phyloP scores from a whole-genome alignment of 2,113 vertebrate species.

The Cryptomyrus ogoouensis region DNA sequence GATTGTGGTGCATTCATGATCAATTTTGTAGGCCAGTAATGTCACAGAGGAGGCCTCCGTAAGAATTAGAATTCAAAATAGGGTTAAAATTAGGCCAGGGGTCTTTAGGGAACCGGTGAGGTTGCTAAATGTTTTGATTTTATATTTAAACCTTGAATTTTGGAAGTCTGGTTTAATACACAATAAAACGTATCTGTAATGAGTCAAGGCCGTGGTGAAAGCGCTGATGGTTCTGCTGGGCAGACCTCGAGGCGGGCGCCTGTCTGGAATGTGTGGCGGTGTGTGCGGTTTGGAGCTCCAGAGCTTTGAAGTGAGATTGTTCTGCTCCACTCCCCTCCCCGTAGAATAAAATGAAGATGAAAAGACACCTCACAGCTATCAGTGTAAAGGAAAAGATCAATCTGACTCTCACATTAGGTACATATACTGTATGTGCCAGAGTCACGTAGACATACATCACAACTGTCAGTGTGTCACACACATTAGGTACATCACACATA shows the following conservation, averaged over 20 bases:
- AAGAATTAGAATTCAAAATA: background rate
- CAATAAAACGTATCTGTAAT: background rate
- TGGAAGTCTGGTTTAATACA: background rate
- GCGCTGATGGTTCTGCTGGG: background rate
- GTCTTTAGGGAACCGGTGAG: background rate
- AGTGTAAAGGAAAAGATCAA: constrained; percentile 9
- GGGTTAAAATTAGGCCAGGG: background rate
- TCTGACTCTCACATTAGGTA: constrained; percentile 4
- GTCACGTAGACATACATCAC: background rate
- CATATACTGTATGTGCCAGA: background rate
- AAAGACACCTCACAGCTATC: constrained; percentile 9
- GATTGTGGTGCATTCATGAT: background rate
- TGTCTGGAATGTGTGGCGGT: background rate
- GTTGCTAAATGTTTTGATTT: background rate
- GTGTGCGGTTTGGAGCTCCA: background rate
- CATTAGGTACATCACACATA: no score
- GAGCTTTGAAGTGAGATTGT: constrained; percentile 8
- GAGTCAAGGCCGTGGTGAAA: background rate
- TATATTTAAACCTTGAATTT: background rate
- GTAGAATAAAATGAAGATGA: constrained; percentile 14
- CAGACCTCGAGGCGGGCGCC: background rate
- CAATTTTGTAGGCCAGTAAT: background rate
- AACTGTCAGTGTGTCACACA: no score
- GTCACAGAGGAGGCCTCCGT: background rate
- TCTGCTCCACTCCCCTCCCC: background rate